phyloP scores from a whole-genome alignment of 2,888 invertebrate genomes.

The Carpatolechia fugitivella region DNA sequence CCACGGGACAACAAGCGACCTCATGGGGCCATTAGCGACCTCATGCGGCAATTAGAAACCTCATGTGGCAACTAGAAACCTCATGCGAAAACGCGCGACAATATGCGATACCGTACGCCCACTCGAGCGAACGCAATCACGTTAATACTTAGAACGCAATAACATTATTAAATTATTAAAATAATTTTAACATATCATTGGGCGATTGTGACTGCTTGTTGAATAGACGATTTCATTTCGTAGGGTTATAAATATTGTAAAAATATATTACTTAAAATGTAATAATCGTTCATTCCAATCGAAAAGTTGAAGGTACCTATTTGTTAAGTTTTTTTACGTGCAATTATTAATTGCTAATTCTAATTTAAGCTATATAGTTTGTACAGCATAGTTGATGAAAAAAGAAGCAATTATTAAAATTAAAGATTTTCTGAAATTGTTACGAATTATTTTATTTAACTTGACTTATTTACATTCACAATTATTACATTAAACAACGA shows the following conservation, averaged over 20 bases:
- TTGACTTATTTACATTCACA: constrained; percentile 6
- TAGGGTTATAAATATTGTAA: constrained; percentile 75
- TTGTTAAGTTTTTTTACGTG: constrained; percentile 80
- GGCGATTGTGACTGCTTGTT: constrained; percentile 80
- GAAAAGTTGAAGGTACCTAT: constrained; percentile 77
- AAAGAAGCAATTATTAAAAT: constrained; percentile 78
- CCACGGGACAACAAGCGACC: neutral
- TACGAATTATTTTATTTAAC: constrained; percentile 34
- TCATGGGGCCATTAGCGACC: neutral
- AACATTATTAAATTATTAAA: constrained; percentile 49
- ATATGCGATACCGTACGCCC: constrained; percentile 3
- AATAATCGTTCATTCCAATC: constrained; percentile 78
- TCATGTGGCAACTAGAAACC: no score
- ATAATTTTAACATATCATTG: constrained; percentile 80
- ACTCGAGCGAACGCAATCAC: constrained; percentile 10
- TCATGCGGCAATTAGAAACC: no score
- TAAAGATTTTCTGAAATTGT: constrained; percentile 76
- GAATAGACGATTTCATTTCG: constrained; percentile 69
- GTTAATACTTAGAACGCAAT: constrained; percentile 62
- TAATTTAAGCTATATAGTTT: constrained; percentile 79
- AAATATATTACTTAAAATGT: constrained; percentile 65
- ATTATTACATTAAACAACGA: neutral
- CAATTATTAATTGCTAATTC: constrained; percentile 79
- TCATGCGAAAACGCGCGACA: neutral
- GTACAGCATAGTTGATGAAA: constrained; percentile 77